Conservation (phyloP, 2,888 invertebrate genomes). For the Chelonus formosanus region DNA sequence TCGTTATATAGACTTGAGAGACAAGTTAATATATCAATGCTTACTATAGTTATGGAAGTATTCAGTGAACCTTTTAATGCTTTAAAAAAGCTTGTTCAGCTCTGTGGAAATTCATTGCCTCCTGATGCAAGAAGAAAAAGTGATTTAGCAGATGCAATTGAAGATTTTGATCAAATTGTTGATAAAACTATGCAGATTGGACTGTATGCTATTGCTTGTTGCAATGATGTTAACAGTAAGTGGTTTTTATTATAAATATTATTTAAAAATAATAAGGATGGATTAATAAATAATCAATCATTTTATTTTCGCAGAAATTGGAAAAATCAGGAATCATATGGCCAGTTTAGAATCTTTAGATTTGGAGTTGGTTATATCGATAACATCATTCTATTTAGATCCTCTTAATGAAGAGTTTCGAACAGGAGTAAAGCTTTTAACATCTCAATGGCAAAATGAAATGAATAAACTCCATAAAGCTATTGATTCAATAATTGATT, state of each 20-base stretch:
- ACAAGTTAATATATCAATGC: slow-evolving; percentile 73
- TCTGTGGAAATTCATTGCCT: slow-evolving; percentile 56
- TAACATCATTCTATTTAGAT: slow-evolving; percentile 65
- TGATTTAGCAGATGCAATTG: slow-evolving; percentile 68
- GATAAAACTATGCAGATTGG: slow-evolving; percentile 77
- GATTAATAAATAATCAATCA: slow-evolving; percentile 17
- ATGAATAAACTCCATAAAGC: slow-evolving; percentile 69
- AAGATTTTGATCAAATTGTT: slow-evolving; percentile 74
- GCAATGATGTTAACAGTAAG: slow-evolving; percentile 63
- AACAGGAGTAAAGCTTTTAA: slow-evolving; percentile 66
- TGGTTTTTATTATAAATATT: neutral
- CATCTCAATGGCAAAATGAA: slow-evolving; percentile 71
- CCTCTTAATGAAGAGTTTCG: slow-evolving; percentile 68
- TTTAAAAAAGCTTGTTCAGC: slow-evolving; percentile 58
- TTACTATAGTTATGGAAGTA: slow-evolving; percentile 69
- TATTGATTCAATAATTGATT: slow-evolving; percentile 75
- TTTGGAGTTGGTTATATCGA: slow-evolving; percentile 73
- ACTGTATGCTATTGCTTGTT: slow-evolving; percentile 74
- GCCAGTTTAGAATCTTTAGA: slow-evolving; percentile 76
- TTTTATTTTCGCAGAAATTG: slow-evolving; percentile 66
- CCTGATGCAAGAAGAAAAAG: slow-evolving; percentile 50
- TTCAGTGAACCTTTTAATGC: slow-evolving; percentile 58
- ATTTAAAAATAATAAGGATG: slow-evolving; percentile 8
- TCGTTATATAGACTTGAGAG: slow-evolving; percentile 73
- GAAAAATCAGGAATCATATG: slow-evolving; percentile 72